These are phyloP conservation scores for Clitarchus hookeri DNA, from an alignment of 2,888 invertebrate genomes.

Conservation along the genomic window DNA sequence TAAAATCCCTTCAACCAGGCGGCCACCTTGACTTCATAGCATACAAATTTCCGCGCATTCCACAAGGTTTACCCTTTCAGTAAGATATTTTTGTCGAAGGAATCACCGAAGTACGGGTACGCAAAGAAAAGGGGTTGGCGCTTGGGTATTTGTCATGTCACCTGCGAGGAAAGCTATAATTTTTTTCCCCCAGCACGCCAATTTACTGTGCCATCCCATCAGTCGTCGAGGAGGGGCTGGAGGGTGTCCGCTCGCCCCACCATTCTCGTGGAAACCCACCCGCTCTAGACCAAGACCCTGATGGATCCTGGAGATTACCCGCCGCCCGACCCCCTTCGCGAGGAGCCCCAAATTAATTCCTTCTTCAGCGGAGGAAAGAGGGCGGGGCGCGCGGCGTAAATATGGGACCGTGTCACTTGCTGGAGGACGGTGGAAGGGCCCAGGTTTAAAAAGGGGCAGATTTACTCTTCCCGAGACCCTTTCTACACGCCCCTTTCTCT, in stretches of 20 bases:
- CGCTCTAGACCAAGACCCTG: neutral
- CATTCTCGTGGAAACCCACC: too few species aligned
- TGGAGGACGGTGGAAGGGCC: neutral
- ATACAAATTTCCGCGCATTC: too few species aligned
- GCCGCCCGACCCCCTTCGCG: neutral
- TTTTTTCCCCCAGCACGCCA: neutral
- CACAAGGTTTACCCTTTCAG: too few species aligned
- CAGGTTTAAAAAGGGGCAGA: conserved; percentile 9
- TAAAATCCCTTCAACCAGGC: too few species aligned
- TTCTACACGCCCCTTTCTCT: neutral
- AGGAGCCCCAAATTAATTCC: neutral
- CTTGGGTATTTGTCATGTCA: neutral
- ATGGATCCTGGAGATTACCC: neutral
- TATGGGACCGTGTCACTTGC: neutral
- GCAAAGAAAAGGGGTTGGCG: too few species aligned
- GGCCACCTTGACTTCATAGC: too few species aligned
- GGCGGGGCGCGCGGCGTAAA: neutral
- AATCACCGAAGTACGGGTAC: too few species aligned
- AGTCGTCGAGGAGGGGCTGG: neutral
- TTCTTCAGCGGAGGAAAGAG: neutral
- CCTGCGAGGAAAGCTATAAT: neutral
- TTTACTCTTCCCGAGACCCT: neutral
- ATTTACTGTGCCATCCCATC: neutral
- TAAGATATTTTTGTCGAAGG: too few species aligned
- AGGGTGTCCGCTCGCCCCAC: too few species aligned